Conservation (phyloP, 1,140 invertebrate genomes). For the Eurosta solidaginis region DNA sequence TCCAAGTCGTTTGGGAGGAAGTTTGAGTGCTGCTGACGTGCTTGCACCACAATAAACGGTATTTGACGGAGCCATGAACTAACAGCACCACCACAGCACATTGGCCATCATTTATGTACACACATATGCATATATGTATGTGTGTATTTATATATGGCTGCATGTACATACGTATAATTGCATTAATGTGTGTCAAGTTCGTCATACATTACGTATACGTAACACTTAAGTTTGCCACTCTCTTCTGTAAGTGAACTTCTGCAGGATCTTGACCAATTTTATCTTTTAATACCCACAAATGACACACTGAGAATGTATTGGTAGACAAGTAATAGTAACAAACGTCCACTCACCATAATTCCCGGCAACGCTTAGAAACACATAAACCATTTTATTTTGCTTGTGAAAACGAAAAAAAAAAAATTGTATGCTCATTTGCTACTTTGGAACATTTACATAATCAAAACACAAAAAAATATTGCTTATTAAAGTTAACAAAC, state of each 20-base stretch:
- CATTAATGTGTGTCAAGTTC: background rate
- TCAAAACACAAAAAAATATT: slow-evolving; percentile 20
- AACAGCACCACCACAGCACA: too few species aligned
- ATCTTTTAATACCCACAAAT: background rate
- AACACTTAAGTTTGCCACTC: too few species aligned
- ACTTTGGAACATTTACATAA: background rate
- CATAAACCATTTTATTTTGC: slow-evolving; percentile 49
- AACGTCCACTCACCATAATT: slow-evolving; percentile 53
- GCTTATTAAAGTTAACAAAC: slow-evolving; percentile 34
- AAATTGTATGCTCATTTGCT: background rate
- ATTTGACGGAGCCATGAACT: background rate
- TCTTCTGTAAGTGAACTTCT: too few species aligned
- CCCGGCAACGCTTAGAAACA: slow-evolving; percentile 53
- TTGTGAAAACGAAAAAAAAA: background rate
- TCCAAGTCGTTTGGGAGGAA: background rate
- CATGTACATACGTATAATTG: too few species aligned
- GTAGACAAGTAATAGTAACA: background rate
- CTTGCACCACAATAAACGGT: background rate
- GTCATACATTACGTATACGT: slow-evolving; percentile 9
- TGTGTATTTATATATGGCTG: background rate
- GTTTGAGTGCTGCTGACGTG: background rate
- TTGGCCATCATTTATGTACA: too few species aligned
- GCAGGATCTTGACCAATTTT: too few species aligned
- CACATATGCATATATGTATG: background rate
- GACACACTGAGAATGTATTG: background rate